A percentile compares a stretch with the other conserved stretches of the same genome.
Evolutionary conservation across 2,888 invertebrate species (phyloP).

Genomic region (Caenorhabditis japonica): DNA sequence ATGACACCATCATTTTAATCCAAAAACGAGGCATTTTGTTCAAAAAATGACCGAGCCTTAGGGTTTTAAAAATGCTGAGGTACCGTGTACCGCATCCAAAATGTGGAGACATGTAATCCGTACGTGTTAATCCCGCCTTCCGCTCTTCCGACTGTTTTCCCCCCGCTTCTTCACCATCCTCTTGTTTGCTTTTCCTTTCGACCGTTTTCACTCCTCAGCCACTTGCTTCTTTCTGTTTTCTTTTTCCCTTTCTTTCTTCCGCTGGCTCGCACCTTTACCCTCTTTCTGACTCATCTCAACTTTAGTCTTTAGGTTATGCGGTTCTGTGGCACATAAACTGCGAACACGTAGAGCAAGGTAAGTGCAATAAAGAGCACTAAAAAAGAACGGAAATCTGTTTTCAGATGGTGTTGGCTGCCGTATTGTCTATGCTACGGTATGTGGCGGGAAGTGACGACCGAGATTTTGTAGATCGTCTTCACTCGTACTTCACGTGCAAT

Average conservation of each 20-base stretch:
- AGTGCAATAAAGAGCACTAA: not conserved
- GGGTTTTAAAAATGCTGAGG: too few species aligned
- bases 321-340: slow-evolving; percentile 25
- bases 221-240: not conserved
- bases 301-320: slow-evolving; percentile 35
- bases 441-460: slow-evolving; percentile 74
- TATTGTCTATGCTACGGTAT: slow-evolving; percentile 76
- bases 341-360: slow-evolving; percentile 12
- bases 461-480: slow-evolving; percentile 75
- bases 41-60: too few species aligned
- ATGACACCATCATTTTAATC: too few species aligned
- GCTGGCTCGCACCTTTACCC: not conserved
- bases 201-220: slow-evolving; percentile 34
- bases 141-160: slow-evolving; percentile 26
- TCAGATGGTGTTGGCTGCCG: slow-evolving; percentile 72
- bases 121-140: slow-evolving; percentile 26
- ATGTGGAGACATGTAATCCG: slow-evolving; percentile 41
- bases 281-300: slow-evolving; percentile 17
- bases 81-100: too few species aligned
- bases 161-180: slow-evolving; percentile 17
- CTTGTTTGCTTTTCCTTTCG: slow-evolving; percentile 43
- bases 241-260: slow-evolving; percentile 15
- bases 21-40: too few species aligned
- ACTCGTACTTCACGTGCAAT: slow-evolving; percentile 76
- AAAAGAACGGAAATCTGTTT: not conserved